These are phyloP conservation scores for Tiliacea citrago DNA, from an alignment of 2,888 invertebrate species.

Conservation along the genomic window DNA sequence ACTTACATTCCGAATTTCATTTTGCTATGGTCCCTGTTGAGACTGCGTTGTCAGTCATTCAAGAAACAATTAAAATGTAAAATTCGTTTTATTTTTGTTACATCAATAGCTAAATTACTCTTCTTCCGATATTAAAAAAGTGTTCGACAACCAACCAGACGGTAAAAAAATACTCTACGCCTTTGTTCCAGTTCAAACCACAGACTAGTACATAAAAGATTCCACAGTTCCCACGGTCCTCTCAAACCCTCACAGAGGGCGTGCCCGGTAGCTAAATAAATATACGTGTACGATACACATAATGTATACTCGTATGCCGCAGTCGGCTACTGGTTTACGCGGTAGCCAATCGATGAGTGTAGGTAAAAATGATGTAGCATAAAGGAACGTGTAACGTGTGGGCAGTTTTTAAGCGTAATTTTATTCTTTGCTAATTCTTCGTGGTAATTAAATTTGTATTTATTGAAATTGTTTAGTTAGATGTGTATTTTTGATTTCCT, in stretches of 20 bases:
- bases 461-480: background rate
- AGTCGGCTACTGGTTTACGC: constrained; percentile 89
- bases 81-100: background rate
- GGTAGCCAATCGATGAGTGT: constrained; percentile 84
- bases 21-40: no score
- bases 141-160: background rate
- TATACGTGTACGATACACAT: constrained; percentile 68
- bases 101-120: background rate
- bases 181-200: constrained; percentile 21
- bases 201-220: constrained; percentile 53
- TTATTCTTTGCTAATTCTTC: constrained; percentile 25
- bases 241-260: constrained; percentile 75
- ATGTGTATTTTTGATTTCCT: background rate
- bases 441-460: constrained; percentile 4
- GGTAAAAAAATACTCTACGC: background rate
- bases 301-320: constrained; percentile 69
- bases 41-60: background rate
- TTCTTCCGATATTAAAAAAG: background rate
- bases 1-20: background rate
- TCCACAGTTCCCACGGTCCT: constrained; percentile 55
- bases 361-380: constrained; percentile 66
- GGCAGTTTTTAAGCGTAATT: constrained; percentile 27
- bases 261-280: constrained; percentile 79
- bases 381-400: constrained; percentile 36
- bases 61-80: background rate